Conservation (phyloP, 2,113 vertebrate genomes). For the Archilochus colubris region DNA sequence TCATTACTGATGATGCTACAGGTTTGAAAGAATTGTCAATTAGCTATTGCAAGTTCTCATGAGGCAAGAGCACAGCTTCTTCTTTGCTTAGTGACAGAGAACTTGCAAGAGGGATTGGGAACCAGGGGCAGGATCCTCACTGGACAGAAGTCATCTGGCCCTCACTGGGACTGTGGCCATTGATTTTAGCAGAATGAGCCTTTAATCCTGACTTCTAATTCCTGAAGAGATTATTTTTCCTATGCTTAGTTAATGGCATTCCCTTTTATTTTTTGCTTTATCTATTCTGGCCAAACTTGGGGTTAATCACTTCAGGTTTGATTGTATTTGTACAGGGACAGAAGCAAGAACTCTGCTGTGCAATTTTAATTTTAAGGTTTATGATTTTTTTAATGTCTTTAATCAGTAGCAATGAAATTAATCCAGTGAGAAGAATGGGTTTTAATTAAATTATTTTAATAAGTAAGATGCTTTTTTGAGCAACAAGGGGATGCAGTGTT, state of each 20-base stretch:
- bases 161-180: background rate
- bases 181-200: background rate
- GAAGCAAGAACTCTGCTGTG: background rate
- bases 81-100: constrained; percentile 5
- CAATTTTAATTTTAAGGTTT: constrained; percentile 4
- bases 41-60: constrained; percentile 29
- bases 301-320: background rate
- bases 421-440: background rate
- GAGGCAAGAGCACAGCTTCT: background rate
- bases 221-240: background rate
- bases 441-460: constrained; percentile 34
- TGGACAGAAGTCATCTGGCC: background rate
- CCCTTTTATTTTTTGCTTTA: background rate
- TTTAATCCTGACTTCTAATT: background rate
- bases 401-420: constrained; percentile 20
- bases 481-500: background rate
- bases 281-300: background rate
- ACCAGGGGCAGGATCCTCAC: background rate
- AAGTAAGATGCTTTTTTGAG: background rate
- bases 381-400: background rate
- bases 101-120: background rate
- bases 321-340: background rate
- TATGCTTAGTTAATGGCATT: background rate
- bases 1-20: constrained; percentile 36
- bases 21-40: constrained; percentile 45